Evolutionary conservation across 2,888 invertebrate species (phyloP).

Genomic region (Arctia plantaginis): DNA sequence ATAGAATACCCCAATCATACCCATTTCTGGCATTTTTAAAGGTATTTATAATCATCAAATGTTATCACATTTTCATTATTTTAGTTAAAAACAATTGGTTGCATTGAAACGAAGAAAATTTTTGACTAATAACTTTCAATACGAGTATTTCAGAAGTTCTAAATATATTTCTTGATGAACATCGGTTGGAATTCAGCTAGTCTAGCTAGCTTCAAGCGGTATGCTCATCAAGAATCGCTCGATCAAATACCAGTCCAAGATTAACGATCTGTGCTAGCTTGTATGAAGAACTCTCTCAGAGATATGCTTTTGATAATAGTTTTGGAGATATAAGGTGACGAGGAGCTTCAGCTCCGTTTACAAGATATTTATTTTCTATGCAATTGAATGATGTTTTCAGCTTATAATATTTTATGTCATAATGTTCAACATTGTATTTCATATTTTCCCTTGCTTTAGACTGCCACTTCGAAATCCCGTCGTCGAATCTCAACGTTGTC

Average conservation of each 20-base stretch:
- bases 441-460: neutral
- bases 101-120: neutral
- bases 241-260: slow-evolving; percentile 14
- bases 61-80: neutral
- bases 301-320: slow-evolving; percentile 16
- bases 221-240: slow-evolving; percentile 17
- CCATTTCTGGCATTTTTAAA: too few relatives aligned
- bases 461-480: neutral
- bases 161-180: neutral
- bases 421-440: neutral
- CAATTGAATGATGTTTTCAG: neutral
- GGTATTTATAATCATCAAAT: too few relatives aligned
- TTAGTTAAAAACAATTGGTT: neutral
- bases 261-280: slow-evolving; percentile 1
- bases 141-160: neutral
- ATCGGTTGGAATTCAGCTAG: slow-evolving; percentile 6
- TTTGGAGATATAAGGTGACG: neutral
- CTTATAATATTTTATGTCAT: neutral
- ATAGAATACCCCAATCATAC: too few relatives aligned
- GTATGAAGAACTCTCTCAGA: neutral
- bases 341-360: neutral
- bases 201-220: slow-evolving; percentile 8
- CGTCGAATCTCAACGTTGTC: neutral
- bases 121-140: neutral
- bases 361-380: neutral